A percentile compares a stretch with the other conserved stretches of the same genome.
phyloP scores from a whole-genome alignment of 2,888 invertebrate species.

The Morpho helenor region DNA sequence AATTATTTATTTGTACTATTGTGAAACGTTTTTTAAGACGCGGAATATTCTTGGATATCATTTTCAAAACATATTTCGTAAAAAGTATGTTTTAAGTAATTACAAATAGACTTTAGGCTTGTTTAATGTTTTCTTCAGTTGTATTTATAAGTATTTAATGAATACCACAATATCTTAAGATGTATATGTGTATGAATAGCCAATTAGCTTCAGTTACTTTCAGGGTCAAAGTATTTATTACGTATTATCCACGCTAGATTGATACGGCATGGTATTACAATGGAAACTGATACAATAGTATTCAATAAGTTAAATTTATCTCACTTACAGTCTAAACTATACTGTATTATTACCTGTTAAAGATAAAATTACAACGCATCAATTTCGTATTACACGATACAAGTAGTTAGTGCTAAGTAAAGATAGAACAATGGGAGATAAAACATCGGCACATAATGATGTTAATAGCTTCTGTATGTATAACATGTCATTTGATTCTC shows the following conservation, averaged over 20 bases:
- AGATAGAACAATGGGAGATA: conserved; percentile 40
- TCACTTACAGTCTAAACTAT: conserved; percentile 4
- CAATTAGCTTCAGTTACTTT: conserved; percentile 38
- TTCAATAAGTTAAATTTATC: conserved; percentile 15
- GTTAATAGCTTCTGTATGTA: conserved; percentile 29
- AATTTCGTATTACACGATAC: conserved; percentile 19
- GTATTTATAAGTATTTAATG: background rate
- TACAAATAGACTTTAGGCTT: no score
- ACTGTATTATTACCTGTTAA: conserved; percentile 16
- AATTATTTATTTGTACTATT: no score
- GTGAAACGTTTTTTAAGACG: no score
- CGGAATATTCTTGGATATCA: no score
- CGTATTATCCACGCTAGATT: conserved; percentile 46
- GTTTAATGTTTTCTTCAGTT: no score
- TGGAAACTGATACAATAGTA: conserved; percentile 27
- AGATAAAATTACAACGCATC: conserved; percentile 15
- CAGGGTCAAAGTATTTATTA: conserved; percentile 55
- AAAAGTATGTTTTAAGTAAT: no score
- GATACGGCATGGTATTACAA: conserved; percentile 28
- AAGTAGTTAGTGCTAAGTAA: conserved; percentile 26
- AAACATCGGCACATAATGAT: conserved; percentile 36
- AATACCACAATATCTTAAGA: conserved; percentile 12
- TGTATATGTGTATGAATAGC: conserved; percentile 21
- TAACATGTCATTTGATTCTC: conserved; percentile 27
- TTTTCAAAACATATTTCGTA: no score